Evolutionary conservation across 2,888 invertebrate species (phyloP), one percentile per base, ranked within the genome.

Genomic region (Rhagophthalmus giganteus): DNA sequence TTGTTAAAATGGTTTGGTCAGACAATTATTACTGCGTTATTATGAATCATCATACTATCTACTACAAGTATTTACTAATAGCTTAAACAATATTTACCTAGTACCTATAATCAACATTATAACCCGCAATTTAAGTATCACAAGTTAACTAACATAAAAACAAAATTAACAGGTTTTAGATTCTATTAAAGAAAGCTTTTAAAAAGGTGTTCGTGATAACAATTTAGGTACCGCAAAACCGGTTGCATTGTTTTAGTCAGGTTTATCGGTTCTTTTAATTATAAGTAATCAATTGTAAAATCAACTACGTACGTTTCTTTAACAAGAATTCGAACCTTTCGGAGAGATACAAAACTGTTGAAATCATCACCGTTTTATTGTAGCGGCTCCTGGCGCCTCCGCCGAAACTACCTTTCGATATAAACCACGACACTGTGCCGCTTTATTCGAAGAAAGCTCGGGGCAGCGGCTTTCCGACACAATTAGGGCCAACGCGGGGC

Each of bases 401-500:
- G 51, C 58, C 57, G 57, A 45, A 51, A 33, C 20, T 27, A 30
- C 24, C 34, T 26, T 6, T 33, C 12, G n/a, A 12, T 10, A 12
- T 25, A 13, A 25, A 13, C 9, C 30, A 12, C 7, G n/a, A 13
- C 9, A 31, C 11, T 53, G 40, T 62, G 66, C 67, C 68, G 66
- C 66, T 66, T 42, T 38, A 12, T 39, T 49, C 54, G 35, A 54
- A 58, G 41, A 37, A 51, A 39, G 41, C 39, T 32, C 16, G 46
- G n/a, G 40, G 46, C 39, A 41, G 35, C 54, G 40, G 71, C 71
- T 73, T 72, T 71, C 72, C 72, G 69, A 70, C 72, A 71, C 74
- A 75, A 75, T 74, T 74, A 75, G 74, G 70, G 65, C 64, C 62
- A 65, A 66, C 67, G 65, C 63, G 68, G 70, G 71, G 69, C 74